These are phyloP conservation scores for Chirona hameri DNA, from an alignment of 2,888 invertebrate genomes.

Conservation along the genomic window DNA sequence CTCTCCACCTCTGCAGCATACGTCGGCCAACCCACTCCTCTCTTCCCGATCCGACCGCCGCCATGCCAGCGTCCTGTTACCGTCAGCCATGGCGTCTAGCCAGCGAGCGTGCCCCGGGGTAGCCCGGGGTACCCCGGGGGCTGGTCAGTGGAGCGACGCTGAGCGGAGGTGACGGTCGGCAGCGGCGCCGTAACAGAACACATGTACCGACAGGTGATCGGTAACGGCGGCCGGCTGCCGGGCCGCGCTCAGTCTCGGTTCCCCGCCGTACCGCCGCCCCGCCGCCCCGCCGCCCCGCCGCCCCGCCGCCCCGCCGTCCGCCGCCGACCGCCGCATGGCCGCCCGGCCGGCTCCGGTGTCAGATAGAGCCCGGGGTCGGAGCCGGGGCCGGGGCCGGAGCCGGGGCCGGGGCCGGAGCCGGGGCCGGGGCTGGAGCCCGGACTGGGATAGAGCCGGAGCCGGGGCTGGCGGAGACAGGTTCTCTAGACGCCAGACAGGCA, in stretches of 20 bases:
- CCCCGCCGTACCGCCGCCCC: not conserved
- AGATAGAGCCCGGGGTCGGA: too few relatives aligned
- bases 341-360: too few relatives aligned
- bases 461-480: not conserved
- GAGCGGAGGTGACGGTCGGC: not conserved
- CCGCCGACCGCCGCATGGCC: not conserved
- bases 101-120: too few relatives aligned
- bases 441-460: not conserved
- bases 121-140: too few relatives aligned
- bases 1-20: too few relatives aligned
- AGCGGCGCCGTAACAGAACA: constrained; percentile 1
- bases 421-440: too few relatives aligned
- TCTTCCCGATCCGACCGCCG: too few relatives aligned
- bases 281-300: not conserved
- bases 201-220: constrained; percentile 5
- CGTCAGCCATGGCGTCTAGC: too few relatives aligned
- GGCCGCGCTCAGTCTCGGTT: not conserved
- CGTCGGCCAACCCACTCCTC: too few relatives aligned
- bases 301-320: not conserved
- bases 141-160: not conserved
- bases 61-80: too few relatives aligned
- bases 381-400: too few relatives aligned
- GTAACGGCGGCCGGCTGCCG: not conserved
- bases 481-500: not conserved
- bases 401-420: too few relatives aligned